Percentiles rank a stretch among this genome's conserved stretches.
phyloP scores from a whole-genome alignment of 2,797 vertebrate genomes.

The Adelosebastes latens region DNA sequence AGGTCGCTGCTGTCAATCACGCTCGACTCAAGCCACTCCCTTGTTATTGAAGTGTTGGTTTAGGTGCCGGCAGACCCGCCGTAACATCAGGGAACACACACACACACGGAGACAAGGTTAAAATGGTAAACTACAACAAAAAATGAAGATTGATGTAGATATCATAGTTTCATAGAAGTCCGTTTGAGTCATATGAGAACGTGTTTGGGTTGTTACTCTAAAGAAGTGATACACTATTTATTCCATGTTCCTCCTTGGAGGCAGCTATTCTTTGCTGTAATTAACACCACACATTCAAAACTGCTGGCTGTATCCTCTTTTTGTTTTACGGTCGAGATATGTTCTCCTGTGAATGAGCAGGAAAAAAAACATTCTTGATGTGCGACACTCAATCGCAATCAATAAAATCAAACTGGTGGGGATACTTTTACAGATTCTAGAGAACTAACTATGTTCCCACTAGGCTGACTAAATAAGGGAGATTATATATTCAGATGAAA shows the following conservation, averaged over 20 bases:
- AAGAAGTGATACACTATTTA: constrained; percentile 11
- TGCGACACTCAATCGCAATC: constrained; percentile 47
- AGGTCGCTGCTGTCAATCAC: constrained; percentile 90
- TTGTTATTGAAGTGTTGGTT: constrained; percentile 85
- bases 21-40: constrained; percentile 80
- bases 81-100: not conserved
- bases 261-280: constrained; percentile 20
- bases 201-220: not conserved
- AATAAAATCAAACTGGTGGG: constrained; percentile 35
- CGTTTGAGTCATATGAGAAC: not conserved
- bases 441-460: constrained; percentile 20
- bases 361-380: constrained; percentile 17
- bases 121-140: not conserved
- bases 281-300: constrained; percentile 13
- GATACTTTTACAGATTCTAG: constrained; percentile 37
- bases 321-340: constrained; percentile 30
- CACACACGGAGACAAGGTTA: not conserved
- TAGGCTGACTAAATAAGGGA: constrained; percentile 33
- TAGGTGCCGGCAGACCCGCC: constrained; percentile 67
- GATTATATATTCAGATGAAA: constrained; percentile 46
- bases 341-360: constrained; percentile 37
- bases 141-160: not conserved
- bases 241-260: constrained; percentile 19
- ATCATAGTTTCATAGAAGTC: not conserved
- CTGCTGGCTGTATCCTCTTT: constrained; percentile 15